A percentile compares a stretch with the other conserved stretches of the same genome.
Evolutionary conservation across 2,888 invertebrate species (phyloP).

Genomic region (Epinotia ramella): DNA sequence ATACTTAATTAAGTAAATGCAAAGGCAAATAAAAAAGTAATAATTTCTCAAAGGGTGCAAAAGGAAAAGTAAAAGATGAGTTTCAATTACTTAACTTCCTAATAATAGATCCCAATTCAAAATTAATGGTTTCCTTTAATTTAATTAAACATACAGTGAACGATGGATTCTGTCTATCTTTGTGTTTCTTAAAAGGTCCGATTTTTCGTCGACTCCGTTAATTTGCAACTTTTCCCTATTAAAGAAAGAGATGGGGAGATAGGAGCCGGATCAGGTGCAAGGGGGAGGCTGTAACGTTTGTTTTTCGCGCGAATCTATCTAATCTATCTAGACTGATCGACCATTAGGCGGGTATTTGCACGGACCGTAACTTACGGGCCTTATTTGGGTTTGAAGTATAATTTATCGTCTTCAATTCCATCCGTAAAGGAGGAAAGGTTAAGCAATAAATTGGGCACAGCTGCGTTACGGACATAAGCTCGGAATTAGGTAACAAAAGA

Average conservation of each 20-base stretch:
- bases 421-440: conserved; percentile 80
- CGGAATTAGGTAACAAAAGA: conserved; percentile 79
- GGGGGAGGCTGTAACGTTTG: conserved; percentile 48
- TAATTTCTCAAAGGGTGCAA: background rate
- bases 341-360: conserved; percentile 74
- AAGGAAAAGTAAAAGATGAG: conserved; percentile 1
- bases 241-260: conserved; percentile 12
- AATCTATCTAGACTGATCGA: conserved; percentile 77
- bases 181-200: conserved; percentile 17
- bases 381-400: conserved; percentile 84
- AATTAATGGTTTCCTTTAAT: conserved; percentile 23
- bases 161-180: conserved; percentile 25
- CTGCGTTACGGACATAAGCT: conserved; percentile 80
- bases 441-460: conserved; percentile 78
- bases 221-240: conserved; percentile 22
- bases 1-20: background rate
- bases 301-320: conserved; percentile 62
- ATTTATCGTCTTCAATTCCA: conserved; percentile 84
- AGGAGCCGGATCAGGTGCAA: conserved; percentile 26
- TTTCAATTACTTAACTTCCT: background rate
- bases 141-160: conserved; percentile 38
- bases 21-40: background rate
- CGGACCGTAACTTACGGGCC: conserved; percentile 76
- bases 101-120: conserved; percentile 5
- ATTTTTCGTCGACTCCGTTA: conserved; percentile 21